Evolutionary conservation across 1,140 invertebrate species (phyloP), one percentile per base, ranked within the genome.

Genomic region (Achatina immaculata): DNA sequence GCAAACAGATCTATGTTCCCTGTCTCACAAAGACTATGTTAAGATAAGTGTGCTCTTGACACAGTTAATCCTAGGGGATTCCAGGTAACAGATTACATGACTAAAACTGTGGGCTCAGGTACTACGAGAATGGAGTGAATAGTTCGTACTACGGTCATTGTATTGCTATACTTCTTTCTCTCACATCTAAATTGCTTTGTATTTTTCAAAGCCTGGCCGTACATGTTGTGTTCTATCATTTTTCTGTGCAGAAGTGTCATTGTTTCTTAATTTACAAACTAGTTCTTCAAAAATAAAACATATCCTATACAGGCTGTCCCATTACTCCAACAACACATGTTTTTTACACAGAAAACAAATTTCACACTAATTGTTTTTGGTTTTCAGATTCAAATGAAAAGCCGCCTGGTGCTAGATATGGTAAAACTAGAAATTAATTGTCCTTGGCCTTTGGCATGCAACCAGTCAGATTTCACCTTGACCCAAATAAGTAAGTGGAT

Each of bases 321-420:
- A 76, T 51, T 77, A 38, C 78, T 76, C 79, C 71, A 51, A 28
- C 28, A 42, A n/a, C n/a, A n/a, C n/a, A n/a, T n/a, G n/a, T n/a
- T n/a, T n/a, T n/a, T n/a, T n/a, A n/a, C n/a, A n/a, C n/a, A n/a
- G n/a, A n/a, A n/a, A n/a, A n/a, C n/a, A n/a, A n/a, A n/a, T n/a
- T n/a, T n/a, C n/a, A n/a, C n/a, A n/a, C n/a, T n/a, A n/a, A n/a
- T n/a, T n/a, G n/a, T n/a, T n/a, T n/a, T n/a, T n/a, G n/a, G n/a
- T n/a, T 80, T 80, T 45, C 78, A 89, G 88, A 86, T 90, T 38
- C 85, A 87, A 73, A 48, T 90, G 43, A 88, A 90, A 66, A 81
- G 86, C 24, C 78, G 84, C 34, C 65, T 89, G 24, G 55, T 83
- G 0, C 51, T 89, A 28, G 85, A 89, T 36, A 84, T 88, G 80